Conservation (phyloP, 2,113 vertebrate genomes). For the Lagenorhynchus albirostris region DNA sequence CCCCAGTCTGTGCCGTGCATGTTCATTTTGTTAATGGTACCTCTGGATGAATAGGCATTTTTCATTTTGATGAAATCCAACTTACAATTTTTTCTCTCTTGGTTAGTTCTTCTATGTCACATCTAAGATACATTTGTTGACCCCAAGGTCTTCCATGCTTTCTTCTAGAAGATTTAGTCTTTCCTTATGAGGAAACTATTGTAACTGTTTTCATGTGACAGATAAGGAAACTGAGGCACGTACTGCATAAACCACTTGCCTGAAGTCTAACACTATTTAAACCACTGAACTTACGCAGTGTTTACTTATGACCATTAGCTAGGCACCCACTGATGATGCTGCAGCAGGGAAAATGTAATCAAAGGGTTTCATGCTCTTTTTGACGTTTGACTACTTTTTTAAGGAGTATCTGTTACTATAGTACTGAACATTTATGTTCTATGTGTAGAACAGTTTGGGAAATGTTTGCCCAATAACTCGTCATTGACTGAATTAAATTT, state of each 20-base stretch:
- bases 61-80: background rate
- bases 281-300: background rate
- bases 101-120: background rate
- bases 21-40: background rate
- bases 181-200: background rate
- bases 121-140: background rate
- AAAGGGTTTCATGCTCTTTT: background rate
- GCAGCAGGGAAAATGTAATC: background rate
- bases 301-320: background rate
- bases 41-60: background rate
- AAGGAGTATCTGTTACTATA: background rate
- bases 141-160: background rate
- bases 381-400: background rate
- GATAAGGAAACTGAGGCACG: background rate
- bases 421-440: background rate
- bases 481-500: background rate
- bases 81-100: background rate
- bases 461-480: background rate
- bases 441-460: background rate
- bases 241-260: background rate
- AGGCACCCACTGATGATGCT: background rate
- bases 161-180: background rate
- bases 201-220: background rate
- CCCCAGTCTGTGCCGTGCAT: background rate
- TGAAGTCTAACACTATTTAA: background rate